Conservation (phyloP, 2,113 vertebrate genomes). For the Motacilla alba region DNA sequence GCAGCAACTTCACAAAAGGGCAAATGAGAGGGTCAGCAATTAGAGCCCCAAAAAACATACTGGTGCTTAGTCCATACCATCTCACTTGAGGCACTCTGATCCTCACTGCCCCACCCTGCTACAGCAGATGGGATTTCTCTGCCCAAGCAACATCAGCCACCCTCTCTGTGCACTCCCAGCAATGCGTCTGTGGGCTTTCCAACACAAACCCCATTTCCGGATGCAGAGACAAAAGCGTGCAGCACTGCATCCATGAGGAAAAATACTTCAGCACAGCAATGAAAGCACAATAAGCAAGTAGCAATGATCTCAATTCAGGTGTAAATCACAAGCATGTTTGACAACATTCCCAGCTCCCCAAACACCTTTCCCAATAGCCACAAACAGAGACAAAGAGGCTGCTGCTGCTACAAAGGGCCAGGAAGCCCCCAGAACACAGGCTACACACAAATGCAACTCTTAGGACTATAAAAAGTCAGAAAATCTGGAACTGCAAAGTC, state of each 20-base stretch:
- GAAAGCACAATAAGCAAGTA: neutral
- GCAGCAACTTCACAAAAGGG: neutral
- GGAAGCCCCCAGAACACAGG: neutral
- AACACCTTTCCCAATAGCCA: neutral
- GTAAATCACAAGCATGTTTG: neutral
- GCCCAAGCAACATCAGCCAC: neutral
- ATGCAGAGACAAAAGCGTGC: neutral
- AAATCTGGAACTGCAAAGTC: neutral
- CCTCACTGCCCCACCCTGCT: accelerated
- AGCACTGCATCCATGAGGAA: neutral
- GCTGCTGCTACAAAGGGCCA: neutral
- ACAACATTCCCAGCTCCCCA: neutral
- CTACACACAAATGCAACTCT: neutral
- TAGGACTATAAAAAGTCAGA: neutral
- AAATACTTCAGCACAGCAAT: neutral
- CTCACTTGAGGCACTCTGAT: neutral
- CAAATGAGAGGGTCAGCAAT: neutral
- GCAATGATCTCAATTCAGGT: neutral
- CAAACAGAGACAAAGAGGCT: neutral
- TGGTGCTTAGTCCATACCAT: too few relatives aligned
- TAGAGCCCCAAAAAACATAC: neutral
- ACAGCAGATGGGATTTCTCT: neutral
- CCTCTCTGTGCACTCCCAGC: neutral
- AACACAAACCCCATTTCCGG: neutral
- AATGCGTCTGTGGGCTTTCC: neutral